Conservation (phyloP, 2,113 vertebrate species). For the Elanus axillaris region DNA sequence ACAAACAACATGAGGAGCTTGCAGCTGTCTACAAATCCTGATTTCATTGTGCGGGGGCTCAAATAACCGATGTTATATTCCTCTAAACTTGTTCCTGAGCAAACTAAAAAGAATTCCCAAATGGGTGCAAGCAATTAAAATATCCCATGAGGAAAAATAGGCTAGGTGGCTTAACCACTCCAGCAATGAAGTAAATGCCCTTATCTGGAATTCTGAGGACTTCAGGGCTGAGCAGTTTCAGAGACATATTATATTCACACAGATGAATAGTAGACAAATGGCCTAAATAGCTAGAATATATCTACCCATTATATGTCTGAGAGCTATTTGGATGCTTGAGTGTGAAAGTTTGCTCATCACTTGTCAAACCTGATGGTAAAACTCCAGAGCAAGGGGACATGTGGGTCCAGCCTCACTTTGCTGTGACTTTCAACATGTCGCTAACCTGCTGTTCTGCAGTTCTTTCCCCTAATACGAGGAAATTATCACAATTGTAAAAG, state of each 20-base stretch:
- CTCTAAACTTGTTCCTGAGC: background rate
- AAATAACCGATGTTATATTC: background rate
- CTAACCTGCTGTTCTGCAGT: background rate
- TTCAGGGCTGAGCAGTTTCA: background rate
- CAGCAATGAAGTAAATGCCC: background rate
- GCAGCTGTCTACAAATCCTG: background rate
- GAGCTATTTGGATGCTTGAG: background rate
- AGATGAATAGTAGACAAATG: background rate
- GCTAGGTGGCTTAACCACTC: background rate
- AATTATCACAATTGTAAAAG: background rate
- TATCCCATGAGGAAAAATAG: background rate
- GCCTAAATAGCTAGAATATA: background rate
- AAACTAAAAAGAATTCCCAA: background rate
- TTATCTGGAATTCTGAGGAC: background rate
- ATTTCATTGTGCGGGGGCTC: background rate
- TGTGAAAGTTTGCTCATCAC: background rate
- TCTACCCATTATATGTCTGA: background rate
- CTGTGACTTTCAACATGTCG: background rate
- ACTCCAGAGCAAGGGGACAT: background rate
- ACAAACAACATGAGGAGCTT: background rate
- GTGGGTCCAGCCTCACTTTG: background rate
- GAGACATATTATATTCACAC: background rate
- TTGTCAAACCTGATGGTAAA: background rate
- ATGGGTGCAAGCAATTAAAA: background rate
- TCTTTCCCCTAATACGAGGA: background rate